Percentiles rank a stretch among this genome's conserved stretches.
Evolutionary conservation across 2,888 invertebrate genomes (phyloP).

Genomic region (Diogma glabrata): DNA sequence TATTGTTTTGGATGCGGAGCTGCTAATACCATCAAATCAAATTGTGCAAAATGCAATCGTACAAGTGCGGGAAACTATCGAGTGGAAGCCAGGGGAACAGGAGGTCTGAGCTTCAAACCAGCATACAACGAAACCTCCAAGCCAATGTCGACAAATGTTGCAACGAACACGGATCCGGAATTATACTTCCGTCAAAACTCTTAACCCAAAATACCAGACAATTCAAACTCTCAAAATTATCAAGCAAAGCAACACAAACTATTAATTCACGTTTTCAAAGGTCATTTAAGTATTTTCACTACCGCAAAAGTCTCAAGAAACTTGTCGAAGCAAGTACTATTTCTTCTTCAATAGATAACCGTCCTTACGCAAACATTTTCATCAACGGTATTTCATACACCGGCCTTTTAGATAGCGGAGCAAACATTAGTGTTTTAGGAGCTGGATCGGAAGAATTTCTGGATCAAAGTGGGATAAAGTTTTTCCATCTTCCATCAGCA

Average conservation of each 20-base stretch:
- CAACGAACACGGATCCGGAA: not conserved
- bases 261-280: not conserved
- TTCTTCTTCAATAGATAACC: not conserved
- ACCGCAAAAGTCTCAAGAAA: not conserved
- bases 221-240: not conserved
- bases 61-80: not conserved
- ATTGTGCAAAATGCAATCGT: not conserved
- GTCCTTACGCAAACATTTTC: not conserved
- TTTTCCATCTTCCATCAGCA: not conserved
- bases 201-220: not conserved
- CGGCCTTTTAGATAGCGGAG: no score
- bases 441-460: not conserved
- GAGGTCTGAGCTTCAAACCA: not conserved
- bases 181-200: not conserved
- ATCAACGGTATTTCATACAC: not conserved
- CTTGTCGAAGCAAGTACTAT: not conserved
- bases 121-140: not conserved
- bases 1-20: not conserved
- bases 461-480: not conserved
- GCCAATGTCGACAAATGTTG: not conserved
- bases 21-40: not conserved
- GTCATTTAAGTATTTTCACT: not conserved
- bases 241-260: not conserved
- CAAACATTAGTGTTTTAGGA: no score
- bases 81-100: conserved; percentile 1